Percentiles rank a stretch among this genome's conserved stretches.
Evolutionary conservation across 2,888 invertebrate genomes (phyloP).

Genomic region (Trissolcus japonicus): DNA sequence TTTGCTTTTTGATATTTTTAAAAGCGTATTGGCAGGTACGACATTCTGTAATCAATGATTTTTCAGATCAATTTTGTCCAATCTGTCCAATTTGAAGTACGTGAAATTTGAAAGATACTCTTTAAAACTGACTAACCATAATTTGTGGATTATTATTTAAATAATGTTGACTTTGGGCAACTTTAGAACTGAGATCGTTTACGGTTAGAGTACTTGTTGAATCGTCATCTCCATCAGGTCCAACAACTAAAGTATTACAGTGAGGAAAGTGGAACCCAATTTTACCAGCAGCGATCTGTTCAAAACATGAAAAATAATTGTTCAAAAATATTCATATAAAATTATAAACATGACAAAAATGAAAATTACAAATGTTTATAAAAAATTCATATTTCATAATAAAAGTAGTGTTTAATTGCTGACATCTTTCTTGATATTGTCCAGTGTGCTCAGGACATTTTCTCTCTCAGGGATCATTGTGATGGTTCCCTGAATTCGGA

Average conservation of each 20-base stretch:
- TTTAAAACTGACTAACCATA: slow-evolving; percentile 57
- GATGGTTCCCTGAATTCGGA: slow-evolving; percentile 82
- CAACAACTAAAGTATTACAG: slow-evolving; percentile 82
- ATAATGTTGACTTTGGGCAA: slow-evolving; percentile 58
- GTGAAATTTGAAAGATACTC: not conserved
- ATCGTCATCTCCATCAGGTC: slow-evolving; percentile 78
- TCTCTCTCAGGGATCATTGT: slow-evolving; percentile 82
- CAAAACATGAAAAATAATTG: slow-evolving; percentile 36
- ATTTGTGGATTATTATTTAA: slow-evolving; percentile 59
- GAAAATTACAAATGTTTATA: not conserved
- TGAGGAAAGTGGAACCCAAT: slow-evolving; percentile 84
- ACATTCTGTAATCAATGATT: slow-evolving; percentile 77
- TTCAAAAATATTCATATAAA: not conserved
- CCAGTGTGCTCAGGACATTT: slow-evolving; percentile 78
- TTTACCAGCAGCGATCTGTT: slow-evolving; percentile 83
- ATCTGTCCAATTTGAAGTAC: not conserved
- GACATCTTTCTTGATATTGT: slow-evolving; percentile 82
- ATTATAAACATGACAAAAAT: not conserved
- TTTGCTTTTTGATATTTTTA: slow-evolving; percentile 81
- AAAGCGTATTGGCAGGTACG: slow-evolving; percentile 80
- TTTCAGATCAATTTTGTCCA: not conserved
- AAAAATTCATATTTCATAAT: not conserved
- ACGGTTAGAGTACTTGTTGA: slow-evolving; percentile 64
- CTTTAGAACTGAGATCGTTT: slow-evolving; percentile 61
- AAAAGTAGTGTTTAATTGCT: slow-evolving; percentile 6